A percentile compares a stretch with the other conserved stretches of the same genome.
phyloP scores from a whole-genome alignment of 2,797 vertebrate species.

The Clarias pachynema region DNA sequence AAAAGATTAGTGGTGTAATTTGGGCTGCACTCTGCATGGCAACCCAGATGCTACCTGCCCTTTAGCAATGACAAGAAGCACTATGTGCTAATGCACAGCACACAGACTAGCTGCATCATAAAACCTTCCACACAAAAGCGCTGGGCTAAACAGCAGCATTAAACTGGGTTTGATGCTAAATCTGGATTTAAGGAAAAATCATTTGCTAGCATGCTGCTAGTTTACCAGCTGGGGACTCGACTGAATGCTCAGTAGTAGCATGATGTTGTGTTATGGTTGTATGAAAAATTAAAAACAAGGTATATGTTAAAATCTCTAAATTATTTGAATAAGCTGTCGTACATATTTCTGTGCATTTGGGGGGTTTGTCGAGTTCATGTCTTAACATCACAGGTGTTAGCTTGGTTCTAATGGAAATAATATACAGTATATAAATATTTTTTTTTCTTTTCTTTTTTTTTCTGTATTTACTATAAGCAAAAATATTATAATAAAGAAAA shows the following conservation, averaged over 20 bases:
- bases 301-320: neutral
- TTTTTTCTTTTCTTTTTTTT: neutral
- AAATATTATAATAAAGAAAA: neutral
- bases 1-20: conserved; percentile 31
- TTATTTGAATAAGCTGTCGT: neutral
- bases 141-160: neutral
- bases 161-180: neutral
- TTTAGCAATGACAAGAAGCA: conserved; percentile 32
- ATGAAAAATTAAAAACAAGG: neutral
- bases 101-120: neutral
- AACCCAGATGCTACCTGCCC: conserved; percentile 46
- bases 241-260: neutral
- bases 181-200: neutral
- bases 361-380: no score
- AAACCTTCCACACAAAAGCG: neutral
- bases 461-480: neutral
- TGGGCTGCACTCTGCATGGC: conserved; percentile 30
- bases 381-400: neutral
- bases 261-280: neutral
- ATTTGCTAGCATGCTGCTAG: neutral
- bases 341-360: neutral
- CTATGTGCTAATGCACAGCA: conserved; percentile 1
- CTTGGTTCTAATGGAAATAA: neutral
- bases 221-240: neutral
- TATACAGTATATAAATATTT: no score